Evolutionary conservation across 2,888 invertebrate species (phyloP).

Genomic region (Halocaridina rubra): DNA sequence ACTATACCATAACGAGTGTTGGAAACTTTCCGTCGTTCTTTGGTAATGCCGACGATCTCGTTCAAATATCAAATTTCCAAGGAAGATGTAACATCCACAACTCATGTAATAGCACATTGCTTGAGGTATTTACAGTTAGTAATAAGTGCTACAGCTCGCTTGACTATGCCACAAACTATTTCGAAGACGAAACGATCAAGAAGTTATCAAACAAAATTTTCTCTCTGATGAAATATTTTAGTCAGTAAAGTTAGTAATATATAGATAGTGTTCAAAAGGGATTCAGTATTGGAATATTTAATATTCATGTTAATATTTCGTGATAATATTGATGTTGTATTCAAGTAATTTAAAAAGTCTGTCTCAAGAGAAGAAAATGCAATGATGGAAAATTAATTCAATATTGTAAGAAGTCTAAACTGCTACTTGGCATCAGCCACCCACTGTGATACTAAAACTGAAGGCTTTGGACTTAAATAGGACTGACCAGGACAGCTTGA

Average conservation of each 20-base stretch:
- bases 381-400: no score
- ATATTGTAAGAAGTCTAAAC: no score
- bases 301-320: no score
- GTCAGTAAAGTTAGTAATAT: neutral
- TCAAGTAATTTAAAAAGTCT: no score
- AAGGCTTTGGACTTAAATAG: no score
- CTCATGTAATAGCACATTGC: neutral
- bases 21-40: neutral
- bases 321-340: no score
- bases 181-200: neutral
- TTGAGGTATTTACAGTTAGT: neutral
- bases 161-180: neutral
- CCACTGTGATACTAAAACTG: no score
- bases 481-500: no score
- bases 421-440: no score
- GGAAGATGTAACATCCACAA: neutral
- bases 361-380: no score
- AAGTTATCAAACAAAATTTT: neutral
- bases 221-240: neutral
- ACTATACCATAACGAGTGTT: neutral
- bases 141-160: neutral
- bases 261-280: no score
- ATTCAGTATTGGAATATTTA: no score
- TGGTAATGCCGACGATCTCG: neutral
- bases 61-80: neutral